Evolutionary conservation across 1,140 invertebrate species (phyloP).

Genomic region (Phymorhynchus buccinoides): DNA sequence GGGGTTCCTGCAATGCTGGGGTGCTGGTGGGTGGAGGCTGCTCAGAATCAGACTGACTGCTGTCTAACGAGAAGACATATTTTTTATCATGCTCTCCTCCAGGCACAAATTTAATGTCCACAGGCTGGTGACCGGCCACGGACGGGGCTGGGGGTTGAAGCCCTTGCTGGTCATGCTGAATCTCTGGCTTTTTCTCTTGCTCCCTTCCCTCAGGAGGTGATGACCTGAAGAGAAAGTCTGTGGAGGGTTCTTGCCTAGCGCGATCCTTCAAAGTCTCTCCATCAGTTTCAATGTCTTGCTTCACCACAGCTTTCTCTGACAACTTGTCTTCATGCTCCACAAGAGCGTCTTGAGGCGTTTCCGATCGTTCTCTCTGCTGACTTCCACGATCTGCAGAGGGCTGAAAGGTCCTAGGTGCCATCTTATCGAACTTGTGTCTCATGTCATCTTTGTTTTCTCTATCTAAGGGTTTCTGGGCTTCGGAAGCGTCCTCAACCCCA

Average conservation of each 20-base stretch:
- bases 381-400: not conserved
- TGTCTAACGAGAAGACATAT: not conserved
- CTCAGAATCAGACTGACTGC: not conserved
- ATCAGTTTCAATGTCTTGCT: too few relatives aligned
- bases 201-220: not conserved
- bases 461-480: not conserved
- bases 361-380: not conserved
- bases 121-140: conserved; percentile 13
- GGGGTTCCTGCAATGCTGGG: not conserved
- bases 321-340: not conserved
- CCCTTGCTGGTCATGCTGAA: conserved; percentile 24
- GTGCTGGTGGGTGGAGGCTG: not conserved
- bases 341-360: not conserved
- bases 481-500: not conserved
- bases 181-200: not conserved
- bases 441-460: too few relatives aligned
- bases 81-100: not conserved
- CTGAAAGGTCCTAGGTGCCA: not conserved
- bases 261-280: not conserved
- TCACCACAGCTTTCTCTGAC: not conserved
- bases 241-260: not conserved
- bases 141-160: not conserved
- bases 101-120: conserved; percentile 5
- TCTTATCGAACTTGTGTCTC: not conserved
- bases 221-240: not conserved